Percentiles rank a stretch among this genome's conserved stretches.
Conservation (phyloP, 2,797 vertebrate species). For the Cheirogaleus major region DNA sequence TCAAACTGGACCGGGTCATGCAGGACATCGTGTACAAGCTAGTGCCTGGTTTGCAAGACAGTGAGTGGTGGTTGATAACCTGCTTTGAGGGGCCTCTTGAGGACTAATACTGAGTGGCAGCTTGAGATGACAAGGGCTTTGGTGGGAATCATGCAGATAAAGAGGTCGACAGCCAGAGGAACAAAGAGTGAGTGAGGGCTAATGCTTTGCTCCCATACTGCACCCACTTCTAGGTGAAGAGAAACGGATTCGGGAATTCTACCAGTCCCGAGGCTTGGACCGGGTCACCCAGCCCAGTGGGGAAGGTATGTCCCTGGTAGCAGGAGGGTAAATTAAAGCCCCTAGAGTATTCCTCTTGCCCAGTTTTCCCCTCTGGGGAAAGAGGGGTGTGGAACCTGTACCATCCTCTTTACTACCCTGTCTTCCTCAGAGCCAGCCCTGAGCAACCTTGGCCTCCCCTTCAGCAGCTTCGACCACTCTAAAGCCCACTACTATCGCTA, state of each 20-base stretch:
- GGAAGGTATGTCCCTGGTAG: constrained; percentile 87
- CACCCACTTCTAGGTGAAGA: constrained; percentile 91
- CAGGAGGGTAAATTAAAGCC: background rate
- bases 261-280: constrained; percentile 96
- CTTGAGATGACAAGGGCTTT: background rate
- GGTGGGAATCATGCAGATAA: background rate
- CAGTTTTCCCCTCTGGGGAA: background rate
- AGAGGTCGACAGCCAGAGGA: background rate
- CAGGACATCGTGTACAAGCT: constrained; percentile 99
- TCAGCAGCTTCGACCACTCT: constrained; percentile 95
- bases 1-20: constrained; percentile 98
- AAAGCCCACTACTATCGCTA: constrained; percentile 98
- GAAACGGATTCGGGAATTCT: constrained; percentile 97
- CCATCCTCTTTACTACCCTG: background rate
- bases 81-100: background rate
- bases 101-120: background rate
- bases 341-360: background rate
- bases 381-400: background rate
- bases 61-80: constrained; percentile 85
- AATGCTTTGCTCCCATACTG: background rate
- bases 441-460: constrained; percentile 93
- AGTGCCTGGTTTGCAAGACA: constrained; percentile 97
- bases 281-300: constrained; percentile 92
- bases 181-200: background rate
- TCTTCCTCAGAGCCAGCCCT: constrained; percentile 89